Base-by-base conservation (phyloP, 2,113 vertebrate species). In the Pungitius pungitius region DNA sequence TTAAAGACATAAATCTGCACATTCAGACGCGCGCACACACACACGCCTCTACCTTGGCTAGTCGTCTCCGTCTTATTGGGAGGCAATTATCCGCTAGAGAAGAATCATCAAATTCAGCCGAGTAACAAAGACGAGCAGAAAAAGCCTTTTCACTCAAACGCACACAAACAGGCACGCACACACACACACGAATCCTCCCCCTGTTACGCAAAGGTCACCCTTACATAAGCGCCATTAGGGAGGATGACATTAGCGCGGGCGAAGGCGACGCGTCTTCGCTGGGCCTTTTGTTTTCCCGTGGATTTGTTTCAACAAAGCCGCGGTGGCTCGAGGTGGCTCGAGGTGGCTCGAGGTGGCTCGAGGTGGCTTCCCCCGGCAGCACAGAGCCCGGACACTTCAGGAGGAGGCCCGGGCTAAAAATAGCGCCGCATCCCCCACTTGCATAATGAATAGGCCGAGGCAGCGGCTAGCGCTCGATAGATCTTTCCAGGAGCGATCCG, bases 391-490 rank as follows among this genome's bases (percentile, higher is more conserved):
- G 81, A 86, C 85, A 87, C 90, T 90, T 91, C 63, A 84, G 55
- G 87, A 30, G 14, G 57, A 73, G 65, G 75, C 78, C 42, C 0
- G 35, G 18, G 73, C 84, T 92, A 91, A 88, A 92, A 94, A 93
- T 93, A 92, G 81, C 75, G 11, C 37, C 71, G 83, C 80, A 78
- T 90, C 86, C 77, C 76, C 85, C n/a, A n/a, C 86, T 92, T 93
- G 88, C 90, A 93, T 94, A 93, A 94, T 91, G 88, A 93, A 94
- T 94, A 85, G 85, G 74, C 80, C 85, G 88, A 85, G 84, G 89
- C 85, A 78, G 82, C 64, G n/a, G 80, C 89, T 87, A 88, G 85
- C 75, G 84, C 79, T 73, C n/a, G n/a, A n/a, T n/a, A 81, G 80
- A 83, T 87, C 90, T 90, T 89, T 90, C 91, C 89, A 89, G 89